Percentiles rank a stretch among this genome's conserved stretches.
phyloP scores from a whole-genome alignment of 2,113 vertebrate genomes.

The Leucopsar rothschildi region DNA sequence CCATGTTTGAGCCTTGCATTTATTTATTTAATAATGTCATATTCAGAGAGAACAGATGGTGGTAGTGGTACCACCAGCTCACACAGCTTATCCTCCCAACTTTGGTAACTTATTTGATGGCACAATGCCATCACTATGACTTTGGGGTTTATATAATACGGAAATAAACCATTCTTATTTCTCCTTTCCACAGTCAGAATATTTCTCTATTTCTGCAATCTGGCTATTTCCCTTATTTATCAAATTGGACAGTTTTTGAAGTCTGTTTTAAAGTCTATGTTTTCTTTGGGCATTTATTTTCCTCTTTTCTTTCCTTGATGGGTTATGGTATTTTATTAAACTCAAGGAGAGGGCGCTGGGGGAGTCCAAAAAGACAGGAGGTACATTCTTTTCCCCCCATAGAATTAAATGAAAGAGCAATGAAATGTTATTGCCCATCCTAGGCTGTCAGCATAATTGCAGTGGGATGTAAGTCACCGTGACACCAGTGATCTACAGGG shows the following conservation, averaged over 20 bases:
- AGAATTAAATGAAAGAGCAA: background rate
- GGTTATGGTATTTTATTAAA: background rate
- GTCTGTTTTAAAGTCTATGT: background rate
- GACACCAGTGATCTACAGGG: fast-evolving
- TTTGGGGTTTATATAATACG: background rate
- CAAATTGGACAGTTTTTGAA: background rate
- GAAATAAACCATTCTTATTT: background rate
- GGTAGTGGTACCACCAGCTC: background rate
- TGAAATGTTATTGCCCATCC: background rate
- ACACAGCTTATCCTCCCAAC: background rate
- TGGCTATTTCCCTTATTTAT: background rate
- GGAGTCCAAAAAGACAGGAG: background rate
- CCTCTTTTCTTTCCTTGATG: background rate
- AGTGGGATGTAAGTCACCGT: fast-evolving
- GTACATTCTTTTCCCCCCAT: fast-evolving
- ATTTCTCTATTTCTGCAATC: background rate
- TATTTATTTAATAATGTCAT: background rate
- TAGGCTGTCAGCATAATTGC: background rate
- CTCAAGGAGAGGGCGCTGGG: fast-evolving
- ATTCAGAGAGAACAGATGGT: background rate
- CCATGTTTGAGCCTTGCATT: fast-evolving
- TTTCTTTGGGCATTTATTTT: background rate
- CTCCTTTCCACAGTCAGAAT: background rate
- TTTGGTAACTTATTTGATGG: background rate
- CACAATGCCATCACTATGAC: background rate